Percentiles rank a stretch among this genome's conserved stretches.
Conservation (phyloP, 2,888 invertebrate species). For the Trimorus sp. region DNA sequence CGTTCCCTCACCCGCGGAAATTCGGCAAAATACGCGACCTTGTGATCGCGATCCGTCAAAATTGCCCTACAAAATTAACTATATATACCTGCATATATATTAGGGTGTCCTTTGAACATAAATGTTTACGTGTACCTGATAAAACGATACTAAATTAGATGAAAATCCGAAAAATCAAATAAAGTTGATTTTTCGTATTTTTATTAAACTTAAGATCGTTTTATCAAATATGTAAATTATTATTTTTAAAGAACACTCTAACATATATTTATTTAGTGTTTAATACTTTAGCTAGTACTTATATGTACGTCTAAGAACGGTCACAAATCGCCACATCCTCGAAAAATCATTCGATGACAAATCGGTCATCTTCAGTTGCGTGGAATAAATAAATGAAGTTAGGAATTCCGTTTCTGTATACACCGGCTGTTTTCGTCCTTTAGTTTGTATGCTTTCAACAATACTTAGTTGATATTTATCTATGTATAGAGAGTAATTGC, state of each 20-base stretch:
- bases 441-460: not conserved
- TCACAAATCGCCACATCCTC: slow-evolving; percentile 3
- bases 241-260: too few species aligned
- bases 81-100: not conserved
- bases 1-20: slow-evolving; percentile 2
- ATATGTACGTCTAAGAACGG: slow-evolving; percentile 38
- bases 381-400: slow-evolving; percentile 38
- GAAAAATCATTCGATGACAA: slow-evolving; percentile 12
- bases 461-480: too few species aligned
- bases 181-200: too few species aligned
- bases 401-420: slow-evolving; percentile 22
- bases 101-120: not conserved
- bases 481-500: too few species aligned
- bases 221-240: too few species aligned
- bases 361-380: slow-evolving; percentile 2
- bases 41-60: slow-evolving; percentile 25
- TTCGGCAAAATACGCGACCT: slow-evolving; percentile 4
- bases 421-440: slow-evolving; percentile 1
- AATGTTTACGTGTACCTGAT: too few species aligned
- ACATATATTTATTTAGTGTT: slow-evolving; percentile 8
- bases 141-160: too few species aligned
- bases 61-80: slow-evolving; percentile 45
- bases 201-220: too few species aligned
- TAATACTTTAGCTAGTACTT: slow-evolving; percentile 39
- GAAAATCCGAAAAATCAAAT: too few species aligned